phyloP scores from a whole-genome alignment of 2,113 vertebrate genomes.

The Anarrhichthys ocellatus region DNA sequence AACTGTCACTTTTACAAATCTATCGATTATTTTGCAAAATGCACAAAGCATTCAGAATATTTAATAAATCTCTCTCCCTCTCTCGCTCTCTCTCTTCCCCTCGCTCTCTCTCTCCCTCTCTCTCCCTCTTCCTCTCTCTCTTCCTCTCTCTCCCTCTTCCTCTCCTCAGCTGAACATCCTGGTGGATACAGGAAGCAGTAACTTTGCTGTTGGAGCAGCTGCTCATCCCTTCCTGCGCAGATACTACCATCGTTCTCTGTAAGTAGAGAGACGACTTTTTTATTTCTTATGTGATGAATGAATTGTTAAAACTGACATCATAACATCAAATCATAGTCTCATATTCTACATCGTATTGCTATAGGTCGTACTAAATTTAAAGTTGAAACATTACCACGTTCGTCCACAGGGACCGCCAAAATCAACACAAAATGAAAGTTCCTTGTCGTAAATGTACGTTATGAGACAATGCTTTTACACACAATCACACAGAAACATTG shows the following conservation, averaged over 20 bases:
- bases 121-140: slow-evolving; percentile 23
- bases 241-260: slow-evolving; percentile 97
- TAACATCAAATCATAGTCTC: background rate
- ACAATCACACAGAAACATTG: background rate
- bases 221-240: slow-evolving; percentile 93
- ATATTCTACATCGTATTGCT: too few species aligned
- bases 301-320: background rate
- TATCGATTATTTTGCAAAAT: slow-evolving; percentile 27
- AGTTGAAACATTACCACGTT: too few species aligned
- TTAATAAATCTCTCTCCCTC: background rate
- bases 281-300: background rate
- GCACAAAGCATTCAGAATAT: background rate
- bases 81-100: too few species aligned
- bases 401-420: background rate
- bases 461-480: background rate
- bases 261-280: slow-evolving; percentile 74
- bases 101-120: background rate
- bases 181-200: slow-evolving; percentile 98
- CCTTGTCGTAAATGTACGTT: background rate
- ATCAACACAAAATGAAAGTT: background rate
- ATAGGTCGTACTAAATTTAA: too few species aligned
- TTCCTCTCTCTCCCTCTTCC: too few species aligned
- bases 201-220: slow-evolving; percentile 97
- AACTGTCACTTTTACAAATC: slow-evolving; percentile 7
- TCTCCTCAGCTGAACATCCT: slow-evolving; percentile 95